These are phyloP conservation scores for Pycnomerus fuliginosus DNA, from an alignment of 2,888 invertebrate species.

Conservation along the genomic window DNA sequence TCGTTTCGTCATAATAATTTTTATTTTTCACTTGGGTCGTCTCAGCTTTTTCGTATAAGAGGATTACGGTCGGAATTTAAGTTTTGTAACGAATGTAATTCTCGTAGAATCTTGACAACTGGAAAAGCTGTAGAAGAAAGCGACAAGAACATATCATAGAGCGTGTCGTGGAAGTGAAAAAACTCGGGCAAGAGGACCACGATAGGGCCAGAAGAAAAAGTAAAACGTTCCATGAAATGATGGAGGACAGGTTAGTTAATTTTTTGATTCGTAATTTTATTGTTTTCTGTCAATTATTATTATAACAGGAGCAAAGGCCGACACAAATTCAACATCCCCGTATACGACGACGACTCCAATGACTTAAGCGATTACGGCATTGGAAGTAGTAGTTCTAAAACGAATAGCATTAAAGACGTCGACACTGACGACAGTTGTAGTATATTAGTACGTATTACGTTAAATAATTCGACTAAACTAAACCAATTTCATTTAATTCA, in stretches of 20 bases:
- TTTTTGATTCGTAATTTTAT: background rate
- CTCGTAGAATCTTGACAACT: slow-evolving; percentile 83
- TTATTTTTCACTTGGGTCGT: too few relatives aligned
- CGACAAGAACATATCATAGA: slow-evolving; percentile 88
- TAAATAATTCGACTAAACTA: too few relatives aligned
- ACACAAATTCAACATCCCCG: slow-evolving; percentile 60
- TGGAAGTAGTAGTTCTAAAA: slow-evolving; percentile 46
- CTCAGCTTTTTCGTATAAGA: too few relatives aligned
- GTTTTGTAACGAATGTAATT: too few relatives aligned
- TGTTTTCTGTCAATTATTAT: too few relatives aligned
- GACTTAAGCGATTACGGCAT: slow-evolving; percentile 84
- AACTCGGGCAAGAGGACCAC: slow-evolving; percentile 71
- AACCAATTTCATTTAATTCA: slow-evolving; percentile 16
- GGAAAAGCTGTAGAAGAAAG: slow-evolving; percentile 92
- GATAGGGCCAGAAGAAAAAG: slow-evolving; percentile 72
- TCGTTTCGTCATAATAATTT: too few relatives aligned
- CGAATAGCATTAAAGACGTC: slow-evolving; percentile 47
- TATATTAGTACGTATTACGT: slow-evolving; percentile 39
- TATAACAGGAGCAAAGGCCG: slow-evolving; percentile 55
- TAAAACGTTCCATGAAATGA: slow-evolving; percentile 94
- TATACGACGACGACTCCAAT: slow-evolving; percentile 80
- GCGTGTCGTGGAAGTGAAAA: slow-evolving; percentile 85
- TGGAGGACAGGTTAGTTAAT: slow-evolving; percentile 73
- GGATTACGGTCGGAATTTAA: too few relatives aligned
- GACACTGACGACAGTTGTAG: slow-evolving; percentile 49